Evolutionary conservation across 2,113 vertebrate species (phyloP).

Genomic region (Centropus bengalensis): DNA sequence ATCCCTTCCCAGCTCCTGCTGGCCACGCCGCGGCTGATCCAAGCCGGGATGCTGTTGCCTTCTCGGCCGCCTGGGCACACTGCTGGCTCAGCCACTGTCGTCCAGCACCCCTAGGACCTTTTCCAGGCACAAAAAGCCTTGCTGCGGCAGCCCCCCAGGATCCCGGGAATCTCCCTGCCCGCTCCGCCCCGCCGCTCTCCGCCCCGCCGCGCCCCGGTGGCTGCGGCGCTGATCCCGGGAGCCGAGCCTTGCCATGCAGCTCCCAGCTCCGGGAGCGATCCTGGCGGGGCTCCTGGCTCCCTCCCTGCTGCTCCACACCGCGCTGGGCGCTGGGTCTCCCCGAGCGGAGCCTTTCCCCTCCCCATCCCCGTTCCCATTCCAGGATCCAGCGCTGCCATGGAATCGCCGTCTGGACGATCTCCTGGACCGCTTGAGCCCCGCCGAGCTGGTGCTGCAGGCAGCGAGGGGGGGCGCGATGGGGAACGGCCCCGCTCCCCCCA

Average conservation of each 20-base stretch:
- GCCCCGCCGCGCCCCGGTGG: background rate
- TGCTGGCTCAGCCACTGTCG: background rate
- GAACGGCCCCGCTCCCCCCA: conserved; percentile 70
- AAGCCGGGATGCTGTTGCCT: too few relatives aligned
- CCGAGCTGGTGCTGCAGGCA: conserved; percentile 67
- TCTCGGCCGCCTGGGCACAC: background rate
- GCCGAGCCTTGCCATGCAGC: background rate
- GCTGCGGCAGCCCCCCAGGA: background rate
- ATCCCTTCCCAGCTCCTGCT: too few relatives aligned
- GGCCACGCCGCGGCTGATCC: too few relatives aligned
- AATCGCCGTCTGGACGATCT: conserved; percentile 53
- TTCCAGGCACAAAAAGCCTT: too few relatives aligned
- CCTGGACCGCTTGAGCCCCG: conserved; percentile 45
- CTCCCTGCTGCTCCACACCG: background rate
- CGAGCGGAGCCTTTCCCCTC: background rate
- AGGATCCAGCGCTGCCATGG: conserved; percentile 61
- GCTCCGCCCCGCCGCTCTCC: background rate
- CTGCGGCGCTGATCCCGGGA: background rate
- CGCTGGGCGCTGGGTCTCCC: background rate
- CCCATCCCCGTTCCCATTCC: background rate
- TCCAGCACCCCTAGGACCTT: too few relatives aligned
- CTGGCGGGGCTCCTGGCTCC: background rate
- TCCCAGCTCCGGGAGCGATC: background rate
- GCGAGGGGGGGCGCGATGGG: conserved; percentile 50
- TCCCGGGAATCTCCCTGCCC: too few relatives aligned